These are phyloP conservation scores for Parauchenoglanis ngamensis DNA, from an alignment of 2,797 vertebrate genomes.

Conservation along the genomic window DNA sequence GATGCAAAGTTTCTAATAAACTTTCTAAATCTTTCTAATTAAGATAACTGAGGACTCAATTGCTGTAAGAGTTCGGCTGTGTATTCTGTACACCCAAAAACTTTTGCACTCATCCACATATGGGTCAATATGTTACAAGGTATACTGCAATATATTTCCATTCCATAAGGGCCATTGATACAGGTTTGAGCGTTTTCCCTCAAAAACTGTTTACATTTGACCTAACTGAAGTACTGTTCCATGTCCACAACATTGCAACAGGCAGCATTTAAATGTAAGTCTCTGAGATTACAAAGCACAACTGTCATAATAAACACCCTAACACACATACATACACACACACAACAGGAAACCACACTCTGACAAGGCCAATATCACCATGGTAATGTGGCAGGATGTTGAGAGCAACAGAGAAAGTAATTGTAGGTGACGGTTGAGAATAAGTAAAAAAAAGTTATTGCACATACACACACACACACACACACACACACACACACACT, in stretches of 20 bases:
- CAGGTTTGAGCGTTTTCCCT: not conserved
- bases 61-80: not conserved
- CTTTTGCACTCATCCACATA: not conserved
- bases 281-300: constrained; percentile 9
- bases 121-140: not conserved
- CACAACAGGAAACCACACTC: constrained; percentile 84
- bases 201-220: not conserved
- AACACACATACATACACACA: constrained; percentile 29
- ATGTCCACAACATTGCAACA: not conserved
- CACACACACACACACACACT: not conserved
- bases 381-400: constrained; percentile 76
- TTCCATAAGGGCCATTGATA: not conserved
- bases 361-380: constrained; percentile 66
- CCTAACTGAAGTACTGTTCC: not conserved
- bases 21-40: not conserved
- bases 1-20: not conserved
- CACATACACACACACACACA: not conserved
- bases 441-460: not conserved
- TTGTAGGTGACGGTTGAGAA: constrained; percentile 55
- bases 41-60: not conserved
- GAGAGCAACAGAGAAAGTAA: constrained; percentile 57
- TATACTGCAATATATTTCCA: not conserved
- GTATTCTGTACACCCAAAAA: not conserved
- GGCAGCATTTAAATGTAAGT: not conserved
- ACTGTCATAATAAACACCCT: constrained; percentile 36